Conservation (phyloP, 2,888 invertebrate genomes). For the Parnassius mnemosyne region DNA sequence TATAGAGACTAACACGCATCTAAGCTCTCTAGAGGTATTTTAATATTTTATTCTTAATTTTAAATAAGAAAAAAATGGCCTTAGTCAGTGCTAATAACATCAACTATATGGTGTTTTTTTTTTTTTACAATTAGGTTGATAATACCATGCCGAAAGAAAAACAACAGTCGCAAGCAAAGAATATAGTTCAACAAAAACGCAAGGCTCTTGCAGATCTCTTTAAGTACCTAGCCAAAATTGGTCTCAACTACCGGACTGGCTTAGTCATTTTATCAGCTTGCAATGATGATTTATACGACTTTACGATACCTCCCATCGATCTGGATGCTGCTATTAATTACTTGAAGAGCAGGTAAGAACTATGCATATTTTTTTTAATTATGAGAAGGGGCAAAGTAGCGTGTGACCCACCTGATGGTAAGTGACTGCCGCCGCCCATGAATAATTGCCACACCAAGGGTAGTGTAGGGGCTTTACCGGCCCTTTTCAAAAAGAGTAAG, state of each 20-base stretch:
- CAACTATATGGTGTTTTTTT: neutral
- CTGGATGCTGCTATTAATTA: slow-evolving; percentile 80
- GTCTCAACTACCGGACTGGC: slow-evolving; percentile 91
- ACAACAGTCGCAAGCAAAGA: slow-evolving; percentile 89
- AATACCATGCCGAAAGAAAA: slow-evolving; percentile 82
- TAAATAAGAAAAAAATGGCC: no score
- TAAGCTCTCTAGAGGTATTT: slow-evolving; percentile 82
- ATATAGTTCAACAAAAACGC: slow-evolving; percentile 91
- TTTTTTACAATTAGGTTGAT: slow-evolving; percentile 68
- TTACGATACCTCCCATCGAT: slow-evolving; percentile 86
- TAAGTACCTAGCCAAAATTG: slow-evolving; percentile 86
- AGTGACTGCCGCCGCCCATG: no score
- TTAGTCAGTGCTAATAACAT: no score
- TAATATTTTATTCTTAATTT: slow-evolving; percentile 1
- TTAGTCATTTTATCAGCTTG: slow-evolving; percentile 78
- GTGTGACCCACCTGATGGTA: no score
- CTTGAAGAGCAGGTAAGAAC: slow-evolving; percentile 70
- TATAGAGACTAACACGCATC: slow-evolving; percentile 84
- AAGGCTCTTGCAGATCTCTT: slow-evolving; percentile 93
- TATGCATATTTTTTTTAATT: no score
- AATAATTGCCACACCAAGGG: no score
- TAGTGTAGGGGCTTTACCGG: no score
- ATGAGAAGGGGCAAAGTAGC: no score
- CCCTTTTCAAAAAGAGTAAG: no score
- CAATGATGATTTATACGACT: slow-evolving; percentile 79